Evolutionary conservation across 2,797 vertebrate species (phyloP).

Genomic region (Linurgus olivaceus): DNA sequence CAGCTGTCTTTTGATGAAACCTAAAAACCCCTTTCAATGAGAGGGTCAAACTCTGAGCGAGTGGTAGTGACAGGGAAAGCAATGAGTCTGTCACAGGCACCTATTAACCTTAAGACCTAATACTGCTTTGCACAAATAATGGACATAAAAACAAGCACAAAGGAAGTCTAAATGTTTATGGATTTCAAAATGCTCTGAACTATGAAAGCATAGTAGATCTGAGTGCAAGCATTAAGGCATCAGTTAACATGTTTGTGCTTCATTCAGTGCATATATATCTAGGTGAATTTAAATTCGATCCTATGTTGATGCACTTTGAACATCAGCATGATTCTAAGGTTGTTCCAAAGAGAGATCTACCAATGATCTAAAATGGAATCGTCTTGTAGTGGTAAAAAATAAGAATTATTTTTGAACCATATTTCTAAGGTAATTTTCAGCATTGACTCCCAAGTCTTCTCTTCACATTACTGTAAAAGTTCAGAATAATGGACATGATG

Average conservation of each 20-base stretch:
- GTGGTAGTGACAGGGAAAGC: background rate
- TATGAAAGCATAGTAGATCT: background rate
- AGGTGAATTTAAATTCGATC: background rate
- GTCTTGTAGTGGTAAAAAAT: background rate
- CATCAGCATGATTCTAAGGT: background rate
- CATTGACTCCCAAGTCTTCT: background rate
- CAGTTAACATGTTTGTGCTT: background rate
- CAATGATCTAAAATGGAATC: background rate
- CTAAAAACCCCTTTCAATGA: background rate
- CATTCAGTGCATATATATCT: background rate
- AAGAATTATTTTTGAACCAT: background rate
- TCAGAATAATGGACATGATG: background rate
- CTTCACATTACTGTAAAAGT: background rate
- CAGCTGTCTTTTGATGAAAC: background rate
- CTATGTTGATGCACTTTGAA: background rate
- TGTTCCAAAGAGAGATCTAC: background rate
- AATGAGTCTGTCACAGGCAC: background rate
- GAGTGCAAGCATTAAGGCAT: background rate
- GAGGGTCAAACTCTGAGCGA: background rate
- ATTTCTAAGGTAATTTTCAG: background rate
- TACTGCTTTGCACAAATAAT: background rate
- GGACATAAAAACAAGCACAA: background rate
- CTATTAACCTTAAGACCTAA: background rate
- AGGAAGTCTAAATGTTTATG: background rate
- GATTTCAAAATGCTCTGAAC: background rate